Base-by-base conservation (phyloP, 1,140 invertebrate species). In the Gyrodactylus bullatarudis region DNA sequence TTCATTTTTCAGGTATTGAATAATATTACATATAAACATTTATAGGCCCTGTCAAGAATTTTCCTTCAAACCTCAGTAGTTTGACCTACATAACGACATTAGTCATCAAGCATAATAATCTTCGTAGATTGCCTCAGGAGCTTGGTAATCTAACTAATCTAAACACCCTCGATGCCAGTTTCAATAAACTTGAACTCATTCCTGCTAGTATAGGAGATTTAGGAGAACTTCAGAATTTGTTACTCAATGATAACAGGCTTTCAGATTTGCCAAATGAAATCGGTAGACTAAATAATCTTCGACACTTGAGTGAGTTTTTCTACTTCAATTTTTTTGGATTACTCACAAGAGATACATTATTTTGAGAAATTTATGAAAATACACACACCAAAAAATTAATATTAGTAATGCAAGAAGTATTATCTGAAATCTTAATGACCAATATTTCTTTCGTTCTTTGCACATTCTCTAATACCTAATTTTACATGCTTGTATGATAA, bases 151-250 rank as follows among this genome's bases (percentile, higher is more conserved):
- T 73, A 2, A 26, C 20, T 20, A 73, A 73, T 27, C 26, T 73
- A 1, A 24, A 68, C 21, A 68, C 26, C 25, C 26, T 73, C 22
- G 72, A 73, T 21, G 34, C 68, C 22, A 68, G 34, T 26, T 16
- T 21, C 25, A 73, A 73, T 73, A 73, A 68, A 23, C 23, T 73
- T 19, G 26, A 25, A 8, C n/a, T 73, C 2, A n/a, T 73, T 22
- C 72, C 72, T 2, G 20, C 26, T 1, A 19, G n/a, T 20, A 73
- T 73, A 20, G 72, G 72, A 1, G 20, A 71, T 68, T 22, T 73
- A 22, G 20, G 20, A 26, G 72, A 73, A 26, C 26, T 73, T 19
- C 26, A 23, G 25, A 26, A 34, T 23, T 20, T 73, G 1, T 2
- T 68, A 1, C 26, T 73, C 21, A 23, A 22, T 1, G 26, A 73